Base-by-base conservation (phyloP, 1,140 invertebrate genomes). In the Lasaia peninsularis region DNA sequence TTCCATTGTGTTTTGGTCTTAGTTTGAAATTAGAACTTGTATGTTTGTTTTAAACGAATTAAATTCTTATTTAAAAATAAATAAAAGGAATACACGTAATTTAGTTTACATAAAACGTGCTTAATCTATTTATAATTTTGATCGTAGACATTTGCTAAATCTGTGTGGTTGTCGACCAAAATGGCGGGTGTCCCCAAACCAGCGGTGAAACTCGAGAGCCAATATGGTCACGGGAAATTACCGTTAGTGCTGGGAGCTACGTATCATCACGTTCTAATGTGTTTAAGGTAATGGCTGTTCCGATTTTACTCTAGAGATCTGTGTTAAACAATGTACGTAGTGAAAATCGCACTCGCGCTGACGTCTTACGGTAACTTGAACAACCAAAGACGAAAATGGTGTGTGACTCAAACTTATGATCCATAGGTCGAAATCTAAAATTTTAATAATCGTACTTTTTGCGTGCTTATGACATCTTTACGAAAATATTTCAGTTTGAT, bases 201-300 rank as follows among this genome's bases (percentile, higher is more conserved):
- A 52, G 55, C 55, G 56, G 44, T 51, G 58, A 52, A 65, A 65
- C 52, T 35, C 57, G 52, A 44, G 18, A 65, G 56, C 63, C 56
- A 31, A 61, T 65, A 65, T 52, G 55, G 59, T 49, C 56, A 52
- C 58, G 55, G 58, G 57, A 48, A 58, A 55, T 51, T 65, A 65
- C 63, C 63, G 63, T 65, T 65, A 61, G 34, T 50, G 56, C 51
- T 62, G 49, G 53, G 49, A 58, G 37, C 44, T 44, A 16, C 16
- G 40, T 44, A 44, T 44, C 18, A 44, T 44, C 16, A 44, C 37
- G 37, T 44, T 44, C 37, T 44, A 44, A 44, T 11, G 37, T 44
- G 16, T 16, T 9, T 14, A 10, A 9, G 37, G 16, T 44, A 44
- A 44, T 44, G 16, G 40, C 14, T 10, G 40, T 44, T 44, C 40